phyloP scores from a whole-genome alignment of 2,888 invertebrate species.

The Orchestes rusci region DNA sequence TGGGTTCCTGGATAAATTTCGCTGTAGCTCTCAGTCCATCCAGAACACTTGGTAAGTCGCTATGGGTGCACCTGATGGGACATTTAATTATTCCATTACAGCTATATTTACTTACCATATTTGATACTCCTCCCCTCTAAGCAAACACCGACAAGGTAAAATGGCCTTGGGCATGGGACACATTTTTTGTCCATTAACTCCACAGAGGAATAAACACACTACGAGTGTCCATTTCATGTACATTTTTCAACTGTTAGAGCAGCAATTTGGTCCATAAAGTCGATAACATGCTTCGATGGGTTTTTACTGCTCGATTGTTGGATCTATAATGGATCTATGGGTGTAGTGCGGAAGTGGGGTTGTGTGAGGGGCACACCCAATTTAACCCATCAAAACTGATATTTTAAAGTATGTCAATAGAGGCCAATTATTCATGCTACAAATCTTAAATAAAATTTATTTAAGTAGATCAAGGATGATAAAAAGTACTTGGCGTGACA shows the following conservation, averaged over 20 bases:
- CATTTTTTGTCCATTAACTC: conserved; percentile 30
- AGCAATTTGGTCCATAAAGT: too few relatives aligned
- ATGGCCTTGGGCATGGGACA: conserved; percentile 75
- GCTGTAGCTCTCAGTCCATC: conserved; percentile 66
- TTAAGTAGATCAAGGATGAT: too few relatives aligned
- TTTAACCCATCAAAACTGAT: too few relatives aligned
- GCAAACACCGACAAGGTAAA: conserved; percentile 74
- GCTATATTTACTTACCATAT: conserved; percentile 58
- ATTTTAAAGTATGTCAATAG: too few relatives aligned
- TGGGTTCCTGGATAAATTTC: conserved; percentile 58
- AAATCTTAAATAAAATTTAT: too few relatives aligned
- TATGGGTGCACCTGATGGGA: conserved; percentile 76
- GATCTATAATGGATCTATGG: too few relatives aligned
- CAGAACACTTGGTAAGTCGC: conserved; percentile 70
- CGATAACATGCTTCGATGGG: too few relatives aligned
- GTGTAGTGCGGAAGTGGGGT: too few relatives aligned
- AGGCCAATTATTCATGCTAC: too few relatives aligned
- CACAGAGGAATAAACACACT: conserved; percentile 5
- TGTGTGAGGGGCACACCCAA: conserved; percentile 11
- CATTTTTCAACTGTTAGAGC: conserved; percentile 17
- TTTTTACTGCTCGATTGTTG: too few relatives aligned
- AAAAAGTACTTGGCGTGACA: too few relatives aligned
- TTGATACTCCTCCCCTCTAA: conserved; percentile 70
- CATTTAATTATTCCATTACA: not conserved
- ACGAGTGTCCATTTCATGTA: conserved; percentile 6